Percentiles rank a stretch among this genome's conserved stretches.
phyloP scores from a whole-genome alignment of 2,888 invertebrate genomes.

The Amiota minor region DNA sequence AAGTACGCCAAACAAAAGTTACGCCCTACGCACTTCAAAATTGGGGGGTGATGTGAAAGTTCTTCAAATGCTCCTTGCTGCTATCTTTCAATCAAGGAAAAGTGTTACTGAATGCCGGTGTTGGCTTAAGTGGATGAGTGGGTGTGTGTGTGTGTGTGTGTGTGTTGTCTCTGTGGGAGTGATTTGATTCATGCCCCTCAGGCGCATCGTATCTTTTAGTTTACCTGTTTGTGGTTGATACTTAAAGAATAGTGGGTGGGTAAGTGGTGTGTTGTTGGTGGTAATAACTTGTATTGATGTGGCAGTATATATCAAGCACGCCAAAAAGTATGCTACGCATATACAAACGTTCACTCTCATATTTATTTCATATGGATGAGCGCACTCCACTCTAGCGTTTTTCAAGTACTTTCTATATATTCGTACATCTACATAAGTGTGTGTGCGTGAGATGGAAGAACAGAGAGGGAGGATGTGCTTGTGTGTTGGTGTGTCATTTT shows the following conservation, averaged over 20 bases:
- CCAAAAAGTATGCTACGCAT: neutral
- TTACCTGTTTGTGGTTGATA: no score
- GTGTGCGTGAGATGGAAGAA: no score
- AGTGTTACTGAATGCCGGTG: constrained; percentile 32
- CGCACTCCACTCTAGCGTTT: no score
- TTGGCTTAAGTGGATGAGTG: neutral
- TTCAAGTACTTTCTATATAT: no score
- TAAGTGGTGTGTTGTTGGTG: neutral
- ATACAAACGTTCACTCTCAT: no score
- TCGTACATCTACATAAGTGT: no score
- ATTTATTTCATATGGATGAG: no score
- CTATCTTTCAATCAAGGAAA: constrained; percentile 54
- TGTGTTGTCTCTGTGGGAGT: neutral
- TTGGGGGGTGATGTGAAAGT: neutral
- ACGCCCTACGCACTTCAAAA: neutral
- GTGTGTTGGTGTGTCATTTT: constrained; percentile 41
- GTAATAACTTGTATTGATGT: neutral
- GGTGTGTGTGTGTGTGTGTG: constrained; percentile 2
- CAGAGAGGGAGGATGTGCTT: neutral
- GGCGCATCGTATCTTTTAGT: no score
- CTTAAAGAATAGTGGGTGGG: constrained; percentile 15
- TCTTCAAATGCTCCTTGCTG: constrained; percentile 34
- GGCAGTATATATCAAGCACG: constrained; percentile 2
- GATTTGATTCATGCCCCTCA: neutral
- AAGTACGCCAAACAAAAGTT: neutral